Base-by-base conservation (phyloP, 2,113 vertebrate genomes). In the Desmodus rotundus region DNA sequence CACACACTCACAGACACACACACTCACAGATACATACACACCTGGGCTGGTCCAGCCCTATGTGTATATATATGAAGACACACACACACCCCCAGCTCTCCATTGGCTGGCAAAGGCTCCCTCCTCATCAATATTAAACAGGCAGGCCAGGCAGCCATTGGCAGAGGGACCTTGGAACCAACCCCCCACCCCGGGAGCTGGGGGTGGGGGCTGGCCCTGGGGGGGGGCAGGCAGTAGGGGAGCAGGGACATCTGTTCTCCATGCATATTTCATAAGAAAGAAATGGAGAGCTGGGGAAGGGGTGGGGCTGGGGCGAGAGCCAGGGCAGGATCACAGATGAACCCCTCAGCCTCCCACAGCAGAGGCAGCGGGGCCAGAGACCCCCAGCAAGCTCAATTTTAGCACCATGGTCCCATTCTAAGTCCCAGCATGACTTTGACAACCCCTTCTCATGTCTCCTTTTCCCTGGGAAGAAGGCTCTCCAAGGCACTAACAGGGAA, bases 181-280 rank as follows among this genome's bases (percentile, higher is more conserved):
- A n/a, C n/a, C n/a, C 93, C 74, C 45, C 43, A 77, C 73, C 45
- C 93, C 24, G 97, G 98, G 98, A 97, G 96, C 95, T 89, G 87
- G 96, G 96, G 97, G 95, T 6, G 95, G 96, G 87, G 98, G 95
- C 93, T 76, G 97, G 97, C 97, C 96, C 96, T 89, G 90, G 91
- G 90, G 92, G 87, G 91, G 89, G 89, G 86, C 81, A 31, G 97
- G 97, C 94, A 98, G 97, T 94, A 92, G 97, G 94, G 96, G 95
- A 96, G 95, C 91, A 94, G 97, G 97, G 98, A 98, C 98, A 98
- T 98, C 98, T 98, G 98, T 98, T 98, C 98, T 61, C 97, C 98
- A 98, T 97, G 98, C 98, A 98, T 98, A 98, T 98, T 98, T 98
- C 98, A 98, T 98, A 98, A 98, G 98, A 95, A 96, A 98, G 97